Conservation (phyloP, 30 jellyfish, hydroid and myxozoan genomes). For the Hydractinia symbiolongicarpus region DNA sequence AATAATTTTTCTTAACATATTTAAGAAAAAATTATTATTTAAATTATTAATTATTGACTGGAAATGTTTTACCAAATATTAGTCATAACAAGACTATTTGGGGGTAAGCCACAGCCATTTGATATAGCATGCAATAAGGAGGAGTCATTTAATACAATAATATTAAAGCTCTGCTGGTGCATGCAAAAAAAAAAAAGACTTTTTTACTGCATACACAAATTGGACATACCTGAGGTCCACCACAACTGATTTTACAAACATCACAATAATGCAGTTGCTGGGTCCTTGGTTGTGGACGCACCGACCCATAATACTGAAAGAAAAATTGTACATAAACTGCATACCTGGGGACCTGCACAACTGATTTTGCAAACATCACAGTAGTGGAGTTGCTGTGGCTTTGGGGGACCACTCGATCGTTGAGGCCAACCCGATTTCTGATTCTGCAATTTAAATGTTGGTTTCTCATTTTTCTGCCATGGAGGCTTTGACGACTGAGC, state of each 20-base stretch:
- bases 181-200: too few species aligned
- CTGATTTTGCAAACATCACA: constrained; percentile 97
- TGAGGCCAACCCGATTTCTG: constrained; percentile 35
- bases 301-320: background rate
- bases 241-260: constrained; percentile 92
- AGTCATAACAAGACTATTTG: too few species aligned
- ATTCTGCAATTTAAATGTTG: constrained; percentile 65
- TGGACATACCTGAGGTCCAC: constrained; percentile 83
- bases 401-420: constrained; percentile 60
- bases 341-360: constrained; percentile 96
- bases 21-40: too few species aligned
- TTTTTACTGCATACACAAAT: background rate
- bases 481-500: constrained; percentile 66
- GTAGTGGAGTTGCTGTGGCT: constrained; percentile 85
- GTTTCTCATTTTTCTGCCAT: constrained; percentile 87
- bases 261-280: constrained; percentile 93
- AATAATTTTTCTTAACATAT: too few species aligned
- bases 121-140: too few species aligned
- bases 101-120: too few species aligned
- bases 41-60: too few species aligned
- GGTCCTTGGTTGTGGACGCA: constrained; percentile 44
- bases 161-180: too few species aligned
- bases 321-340: background rate
- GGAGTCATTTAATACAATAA: too few species aligned
- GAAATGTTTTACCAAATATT: too few species aligned